phyloP scores from a whole-genome alignment of 2,888 invertebrate genomes.

The Kuschelorhynchus macadamiae region DNA sequence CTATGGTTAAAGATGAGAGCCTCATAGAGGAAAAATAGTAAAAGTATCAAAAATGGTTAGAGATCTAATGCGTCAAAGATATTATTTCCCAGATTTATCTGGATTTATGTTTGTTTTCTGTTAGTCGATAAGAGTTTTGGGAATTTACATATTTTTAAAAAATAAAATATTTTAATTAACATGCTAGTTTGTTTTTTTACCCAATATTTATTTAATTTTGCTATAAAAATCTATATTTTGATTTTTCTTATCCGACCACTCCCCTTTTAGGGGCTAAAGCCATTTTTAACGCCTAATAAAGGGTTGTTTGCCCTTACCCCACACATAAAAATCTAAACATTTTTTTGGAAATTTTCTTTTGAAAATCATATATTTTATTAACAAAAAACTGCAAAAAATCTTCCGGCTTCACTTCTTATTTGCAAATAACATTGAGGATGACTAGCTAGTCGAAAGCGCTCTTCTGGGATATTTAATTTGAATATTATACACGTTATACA shows the following conservation, averaged over 20 bases:
- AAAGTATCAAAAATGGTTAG: not conserved
- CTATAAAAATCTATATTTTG: conserved; percentile 2
- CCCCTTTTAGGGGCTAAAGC: not conserved
- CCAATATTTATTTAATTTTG: not conserved
- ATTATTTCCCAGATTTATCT: not conserved
- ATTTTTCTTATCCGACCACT: not conserved
- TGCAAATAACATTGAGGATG: too few relatives aligned
- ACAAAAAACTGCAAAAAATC: too few relatives aligned
- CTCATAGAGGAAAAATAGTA: not conserved
- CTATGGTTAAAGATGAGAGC: conserved; percentile 2
- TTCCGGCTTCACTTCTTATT: too few relatives aligned
- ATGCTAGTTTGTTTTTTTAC: not conserved
- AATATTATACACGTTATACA: too few relatives aligned
- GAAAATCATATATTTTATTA: too few relatives aligned
- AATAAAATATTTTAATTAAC: conserved; percentile 1
- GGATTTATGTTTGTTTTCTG: too few relatives aligned
- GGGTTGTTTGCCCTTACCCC: not conserved
- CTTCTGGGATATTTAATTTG: too few relatives aligned
- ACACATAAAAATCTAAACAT: not conserved
- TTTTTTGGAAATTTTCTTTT: too few relatives aligned
- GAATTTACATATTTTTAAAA: not conserved
- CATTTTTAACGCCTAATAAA: not conserved
- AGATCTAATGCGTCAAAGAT: not conserved
- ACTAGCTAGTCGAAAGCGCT: too few relatives aligned
- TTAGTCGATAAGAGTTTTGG: not conserved